Conservation (phyloP, 2,797 vertebrate genomes). For the Leptodactylus fallax region DNA sequence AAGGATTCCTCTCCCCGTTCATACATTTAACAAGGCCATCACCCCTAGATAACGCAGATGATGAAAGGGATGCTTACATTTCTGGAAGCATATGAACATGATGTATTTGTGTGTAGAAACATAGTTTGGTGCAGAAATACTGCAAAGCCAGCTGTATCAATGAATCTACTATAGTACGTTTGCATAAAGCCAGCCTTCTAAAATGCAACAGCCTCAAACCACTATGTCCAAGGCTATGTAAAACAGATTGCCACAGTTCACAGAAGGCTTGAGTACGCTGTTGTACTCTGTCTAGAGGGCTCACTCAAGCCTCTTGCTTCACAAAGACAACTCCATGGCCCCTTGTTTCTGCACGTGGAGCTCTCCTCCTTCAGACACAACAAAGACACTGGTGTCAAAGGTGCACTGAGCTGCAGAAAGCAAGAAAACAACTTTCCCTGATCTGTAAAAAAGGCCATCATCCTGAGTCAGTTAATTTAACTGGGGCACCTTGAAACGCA, state of each 20-base stretch:
- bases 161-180: neutral
- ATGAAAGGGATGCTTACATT: neutral
- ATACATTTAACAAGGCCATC: too few species aligned
- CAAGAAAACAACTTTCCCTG: constrained; percentile 58
- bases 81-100: neutral
- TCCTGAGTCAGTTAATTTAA: constrained; percentile 4
- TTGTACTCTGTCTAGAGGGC: neutral
- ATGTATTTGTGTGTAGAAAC: neutral
- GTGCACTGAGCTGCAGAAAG: constrained; percentile 57
- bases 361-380: constrained; percentile 64
- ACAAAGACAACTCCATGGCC: constrained; percentile 53
- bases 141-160: neutral
- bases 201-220: neutral
- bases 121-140: neutral
- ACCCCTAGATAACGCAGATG: neutral
- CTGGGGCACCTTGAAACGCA: constrained; percentile 28
- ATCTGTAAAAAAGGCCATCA: neutral
- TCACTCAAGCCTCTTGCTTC: neutral
- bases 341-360: constrained; percentile 66
- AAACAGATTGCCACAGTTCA: constrained; percentile 33
- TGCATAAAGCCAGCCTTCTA: neutral
- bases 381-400: constrained; percentile 66
- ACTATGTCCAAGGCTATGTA: neutral
- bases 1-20: too few species aligned
- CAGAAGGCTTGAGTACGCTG: neutral